Conservation (phyloP, 92 coral and sea anemone genomes). For the Chrysogorgia sp. region DNA sequence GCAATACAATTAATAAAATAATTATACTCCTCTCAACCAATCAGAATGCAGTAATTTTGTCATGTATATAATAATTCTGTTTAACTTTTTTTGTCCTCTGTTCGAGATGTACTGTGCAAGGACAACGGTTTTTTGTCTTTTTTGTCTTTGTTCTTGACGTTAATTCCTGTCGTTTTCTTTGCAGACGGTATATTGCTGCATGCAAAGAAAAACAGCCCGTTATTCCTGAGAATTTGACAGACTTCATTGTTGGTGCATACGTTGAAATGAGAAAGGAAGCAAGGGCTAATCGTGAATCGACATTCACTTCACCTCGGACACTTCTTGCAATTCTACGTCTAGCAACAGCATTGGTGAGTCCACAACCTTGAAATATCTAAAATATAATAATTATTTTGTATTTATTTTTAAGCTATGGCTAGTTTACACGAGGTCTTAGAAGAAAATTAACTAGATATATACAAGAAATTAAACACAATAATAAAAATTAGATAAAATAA, state of each 20-base stretch:
- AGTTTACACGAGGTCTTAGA: too few relatives aligned
- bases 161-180: not conserved
- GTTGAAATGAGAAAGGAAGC: conserved; percentile 99
- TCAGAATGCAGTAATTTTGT: too few relatives aligned
- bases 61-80: too few relatives aligned
- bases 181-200: conserved; percentile 92
- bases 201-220: conserved; percentile 96
- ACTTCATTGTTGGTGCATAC: conserved; percentile 94
- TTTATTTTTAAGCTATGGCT: not conserved
- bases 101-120: not conserved
- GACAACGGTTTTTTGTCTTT: not conserved
- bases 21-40: too few relatives aligned
- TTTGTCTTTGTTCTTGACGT: not conserved
- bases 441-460: too few relatives aligned
- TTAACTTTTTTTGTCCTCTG: not conserved
- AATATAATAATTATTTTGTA: not conserved
- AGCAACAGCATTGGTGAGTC: conserved; percentile 93
- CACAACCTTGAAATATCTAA: not conserved
- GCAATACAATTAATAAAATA: too few relatives aligned
- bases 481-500: too few relatives aligned
- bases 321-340: conserved; percentile 90
- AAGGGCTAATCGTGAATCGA: conserved; percentile 85
- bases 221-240: conserved; percentile 81
- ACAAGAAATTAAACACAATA: too few relatives aligned
- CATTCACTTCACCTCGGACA: conserved; percentile 95